Evolutionary conservation across 2,888 invertebrate species (phyloP), one percentile per base, ranked within the genome.

Genomic region (Disparrhopalites patrizii): DNA sequence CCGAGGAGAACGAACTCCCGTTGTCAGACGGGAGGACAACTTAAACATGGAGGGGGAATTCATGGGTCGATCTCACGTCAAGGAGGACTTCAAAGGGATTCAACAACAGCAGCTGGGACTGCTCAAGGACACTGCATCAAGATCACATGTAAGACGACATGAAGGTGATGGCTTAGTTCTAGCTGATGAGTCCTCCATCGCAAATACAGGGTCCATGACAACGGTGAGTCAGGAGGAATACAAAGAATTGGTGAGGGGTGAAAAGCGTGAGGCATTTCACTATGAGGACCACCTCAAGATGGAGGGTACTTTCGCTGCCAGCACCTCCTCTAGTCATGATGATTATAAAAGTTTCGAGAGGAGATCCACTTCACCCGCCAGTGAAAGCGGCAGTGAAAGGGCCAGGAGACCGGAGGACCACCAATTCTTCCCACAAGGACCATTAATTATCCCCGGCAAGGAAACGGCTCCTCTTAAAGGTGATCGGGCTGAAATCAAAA

Each of bases 171-270:
- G 84, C 75, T 76, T 83, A 0, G 79, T 79, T 63, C 81, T 83
- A 1, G 84, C 83, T 74, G 82, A 83, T 20, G 81, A 82, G 0
- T 81, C 87, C 76, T 78, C 78, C 82, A 83, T 84, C 30, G 61
- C 25, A n/a, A 23, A 18, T 13, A 51, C 25, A 18, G 10, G n/a
- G n/a, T n/a, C 23, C 20, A 38, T 38, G 38, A 20, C 33, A 10
- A 55, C 20, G 8, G 4, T 36, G 23, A 31, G 38, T 23, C 43
- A 31, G 18, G 28, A 25, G 27, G 40, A 50, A 7, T 50, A 25
- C 23, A n/a, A 8, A 84, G 81, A 55, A 66, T 25, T 69, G 13
- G 62, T 62, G 2, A 65, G 50, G 40, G 71, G 40, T 31, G 69
- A 72, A 38, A 58, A 64, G 27, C 62, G 65, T 0, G 79, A 77